Percentiles rank a stretch among this genome's conserved stretches.
Conservation (phyloP, 1,140 invertebrate genomes). For the Aphidius ervi region DNA sequence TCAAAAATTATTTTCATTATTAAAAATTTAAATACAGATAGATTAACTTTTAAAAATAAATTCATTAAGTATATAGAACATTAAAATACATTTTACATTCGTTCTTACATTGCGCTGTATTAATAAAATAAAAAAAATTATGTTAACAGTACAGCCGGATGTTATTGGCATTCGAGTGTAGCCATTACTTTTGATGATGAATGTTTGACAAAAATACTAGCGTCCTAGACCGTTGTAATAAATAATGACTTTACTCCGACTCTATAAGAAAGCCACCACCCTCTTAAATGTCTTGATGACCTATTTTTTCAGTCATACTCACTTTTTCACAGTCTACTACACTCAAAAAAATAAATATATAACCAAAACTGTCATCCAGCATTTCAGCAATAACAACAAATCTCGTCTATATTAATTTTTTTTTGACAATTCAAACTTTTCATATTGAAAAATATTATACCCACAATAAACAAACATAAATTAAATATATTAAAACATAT, state of each 20-base stretch:
- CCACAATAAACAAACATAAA: no score
- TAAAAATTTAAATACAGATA: no score
- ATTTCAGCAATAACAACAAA: constrained; percentile 51
- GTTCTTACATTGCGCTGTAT: no score
- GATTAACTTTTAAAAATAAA: no score
- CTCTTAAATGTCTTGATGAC: neutral
- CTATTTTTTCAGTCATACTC: no score
- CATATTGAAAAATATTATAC: no score
- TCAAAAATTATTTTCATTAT: no score
- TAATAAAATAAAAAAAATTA: no score
- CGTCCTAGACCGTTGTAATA: constrained; percentile 53
- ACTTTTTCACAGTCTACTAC: neutral
- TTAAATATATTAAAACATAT: no score
- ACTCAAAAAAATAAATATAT: neutral
- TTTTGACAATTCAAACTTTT: constrained; percentile 48
- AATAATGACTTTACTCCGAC: constrained; percentile 51
- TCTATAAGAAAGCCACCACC: constrained; percentile 43
- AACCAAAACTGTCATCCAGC: neutral
- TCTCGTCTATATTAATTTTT: constrained; percentile 53
- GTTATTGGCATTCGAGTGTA: constrained; percentile 53
- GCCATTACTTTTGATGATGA: constrained; percentile 53
- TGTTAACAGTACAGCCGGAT: constrained; percentile 32
- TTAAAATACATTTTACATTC: no score
- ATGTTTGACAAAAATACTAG: constrained; percentile 50
- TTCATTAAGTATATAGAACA: no score